Percentiles rank a stretch among this genome's conserved stretches.
Conservation (phyloP, 2,113 vertebrate species). For the Pteropus alecto region DNA sequence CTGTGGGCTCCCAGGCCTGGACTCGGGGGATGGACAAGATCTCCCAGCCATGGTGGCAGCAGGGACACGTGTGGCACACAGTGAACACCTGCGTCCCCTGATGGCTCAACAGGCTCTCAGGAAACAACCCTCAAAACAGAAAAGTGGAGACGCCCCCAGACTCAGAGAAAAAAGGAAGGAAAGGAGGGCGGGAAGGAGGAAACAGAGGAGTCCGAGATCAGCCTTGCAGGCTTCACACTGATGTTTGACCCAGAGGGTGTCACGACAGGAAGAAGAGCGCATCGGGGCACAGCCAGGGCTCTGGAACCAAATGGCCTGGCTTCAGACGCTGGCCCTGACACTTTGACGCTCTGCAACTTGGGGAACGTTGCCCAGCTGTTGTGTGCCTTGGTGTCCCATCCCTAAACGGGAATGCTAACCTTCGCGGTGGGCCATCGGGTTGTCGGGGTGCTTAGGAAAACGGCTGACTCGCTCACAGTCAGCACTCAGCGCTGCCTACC, state of each 20-base stretch:
- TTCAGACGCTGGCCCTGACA: not conserved
- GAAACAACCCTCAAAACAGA: not conserved
- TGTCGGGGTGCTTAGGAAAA: not conserved
- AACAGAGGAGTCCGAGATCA: rapidly evolving
- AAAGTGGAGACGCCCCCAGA: rapidly evolving
- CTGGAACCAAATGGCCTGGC: not conserved
- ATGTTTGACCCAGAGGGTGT: not conserved
- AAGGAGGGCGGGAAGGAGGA: not conserved
- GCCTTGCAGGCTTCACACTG: not conserved
- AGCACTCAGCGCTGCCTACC: not conserved
- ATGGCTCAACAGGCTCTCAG: not conserved
- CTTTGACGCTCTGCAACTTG: not conserved
- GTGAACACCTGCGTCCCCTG: too few species aligned
- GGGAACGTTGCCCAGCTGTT: rapidly evolving
- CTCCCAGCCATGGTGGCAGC: not conserved
- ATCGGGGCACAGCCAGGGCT: rapidly evolving
- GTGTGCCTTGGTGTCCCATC: rapidly evolving
- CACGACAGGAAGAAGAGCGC: not conserved
- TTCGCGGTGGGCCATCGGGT: rapidly evolving
- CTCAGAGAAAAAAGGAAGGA: not conserved
- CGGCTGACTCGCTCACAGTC: not conserved
- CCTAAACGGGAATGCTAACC: rapidly evolving
- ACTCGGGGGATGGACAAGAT: not conserved
- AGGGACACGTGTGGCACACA: rapidly evolving
- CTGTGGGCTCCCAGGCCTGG: too few species aligned